phyloP scores from a whole-genome alignment of 2,797 vertebrate genomes.

The Selene dorsalis region DNA sequence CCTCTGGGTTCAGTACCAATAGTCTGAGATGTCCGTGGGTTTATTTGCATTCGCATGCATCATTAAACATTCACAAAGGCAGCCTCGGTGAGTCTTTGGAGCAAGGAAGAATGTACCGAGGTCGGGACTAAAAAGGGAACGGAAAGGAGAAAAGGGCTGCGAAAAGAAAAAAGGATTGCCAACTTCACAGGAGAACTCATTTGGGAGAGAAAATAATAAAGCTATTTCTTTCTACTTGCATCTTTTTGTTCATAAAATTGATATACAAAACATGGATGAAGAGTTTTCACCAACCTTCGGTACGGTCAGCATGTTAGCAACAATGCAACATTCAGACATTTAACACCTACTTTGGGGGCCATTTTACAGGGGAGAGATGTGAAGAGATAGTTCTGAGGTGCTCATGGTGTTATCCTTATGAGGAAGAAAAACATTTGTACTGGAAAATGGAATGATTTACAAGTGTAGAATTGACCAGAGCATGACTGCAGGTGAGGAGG shows the following conservation, averaged over 20 bases:
- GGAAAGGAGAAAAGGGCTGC: constrained; percentile 4
- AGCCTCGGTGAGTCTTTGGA: constrained; percentile 49
- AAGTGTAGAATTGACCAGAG: constrained; percentile 4
- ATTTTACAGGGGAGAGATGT: neutral
- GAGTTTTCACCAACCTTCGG: constrained; percentile 22
- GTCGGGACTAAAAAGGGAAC: constrained; percentile 32
- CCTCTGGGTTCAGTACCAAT: constrained; percentile 59
- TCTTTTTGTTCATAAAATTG: constrained; percentile 16
- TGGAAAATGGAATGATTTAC: constrained; percentile 13
- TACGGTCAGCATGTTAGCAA: neutral
- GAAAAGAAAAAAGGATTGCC: constrained; percentile 15
- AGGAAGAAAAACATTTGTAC: neutral
- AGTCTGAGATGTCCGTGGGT: constrained; percentile 60
- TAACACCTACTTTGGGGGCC: too few relatives aligned
- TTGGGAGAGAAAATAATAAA: constrained; percentile 18
- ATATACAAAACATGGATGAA: constrained; percentile 24
- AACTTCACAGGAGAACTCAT: constrained; percentile 39
- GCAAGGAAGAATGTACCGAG: constrained; percentile 49
- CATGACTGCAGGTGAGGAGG: constrained; percentile 13
- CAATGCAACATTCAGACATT: neutral
- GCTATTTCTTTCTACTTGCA: constrained; percentile 16
- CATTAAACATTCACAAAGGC: constrained; percentile 72
- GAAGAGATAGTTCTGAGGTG: neutral
- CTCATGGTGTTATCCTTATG: neutral
- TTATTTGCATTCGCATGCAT: constrained; percentile 76